These are phyloP conservation scores for Barbus barbus DNA, from an alignment of 2,113 vertebrate species.

Conservation along the genomic window DNA sequence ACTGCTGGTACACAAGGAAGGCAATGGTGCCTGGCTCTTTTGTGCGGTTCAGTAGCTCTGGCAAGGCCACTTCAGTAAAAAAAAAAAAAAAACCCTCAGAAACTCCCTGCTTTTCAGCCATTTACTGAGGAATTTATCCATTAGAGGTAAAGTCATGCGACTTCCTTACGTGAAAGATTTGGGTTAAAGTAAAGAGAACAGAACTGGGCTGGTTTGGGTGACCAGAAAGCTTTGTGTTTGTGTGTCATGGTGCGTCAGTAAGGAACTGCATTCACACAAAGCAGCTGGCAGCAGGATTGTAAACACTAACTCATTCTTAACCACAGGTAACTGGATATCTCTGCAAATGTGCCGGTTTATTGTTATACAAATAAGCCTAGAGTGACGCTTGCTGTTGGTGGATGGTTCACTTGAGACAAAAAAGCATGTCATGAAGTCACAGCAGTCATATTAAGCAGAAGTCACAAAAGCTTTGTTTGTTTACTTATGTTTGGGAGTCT, in stretches of 20 bases:
- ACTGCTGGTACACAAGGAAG: conserved; percentile 38
- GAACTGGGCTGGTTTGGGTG: not conserved
- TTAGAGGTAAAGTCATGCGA: not conserved
- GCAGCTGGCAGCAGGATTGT: not conserved
- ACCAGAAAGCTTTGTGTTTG: not conserved
- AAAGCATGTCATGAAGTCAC: not conserved
- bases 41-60: conserved; percentile 25
- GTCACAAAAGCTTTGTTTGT: not conserved
- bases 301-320: conserved; percentile 31
- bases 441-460: not conserved
- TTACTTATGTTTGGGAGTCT: not conserved
- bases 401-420: not conserved
- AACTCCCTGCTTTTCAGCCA: conserved; percentile 8
- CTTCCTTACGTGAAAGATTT: not conserved
- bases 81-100: not conserved
- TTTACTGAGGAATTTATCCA: not conserved
- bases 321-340: conserved; percentile 38
- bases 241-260: not conserved
- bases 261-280: not conserved
- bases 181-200: not conserved
- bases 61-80: not conserved
- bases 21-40: conserved; percentile 24
- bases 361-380: conserved; percentile 24
- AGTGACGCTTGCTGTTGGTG: not conserved
- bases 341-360: no score